A percentile compares a stretch with the other conserved stretches of the same genome.
These are phyloP conservation scores for Jacana jacana DNA, from an alignment of 2,113 vertebrate genomes.

Conservation along the genomic window DNA sequence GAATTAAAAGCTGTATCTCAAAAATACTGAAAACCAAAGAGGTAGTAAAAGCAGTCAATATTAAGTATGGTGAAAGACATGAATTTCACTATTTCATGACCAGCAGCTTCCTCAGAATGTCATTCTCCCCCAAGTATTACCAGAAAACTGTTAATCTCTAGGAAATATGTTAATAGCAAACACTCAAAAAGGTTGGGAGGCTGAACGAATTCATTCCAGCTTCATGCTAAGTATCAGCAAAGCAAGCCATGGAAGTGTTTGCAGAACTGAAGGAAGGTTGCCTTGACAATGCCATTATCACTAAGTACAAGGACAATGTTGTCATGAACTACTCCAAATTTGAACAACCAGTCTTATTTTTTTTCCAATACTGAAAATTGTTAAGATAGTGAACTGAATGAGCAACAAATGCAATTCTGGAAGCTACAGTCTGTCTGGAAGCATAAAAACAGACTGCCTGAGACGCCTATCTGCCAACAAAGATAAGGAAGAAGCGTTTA, in stretches of 20 bases:
- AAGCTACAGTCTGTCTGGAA: neutral
- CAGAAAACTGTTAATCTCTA: neutral
- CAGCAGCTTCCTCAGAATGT: neutral
- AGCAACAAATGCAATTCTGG: neutral
- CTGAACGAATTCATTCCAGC: neutral
- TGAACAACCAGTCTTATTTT: neutral
- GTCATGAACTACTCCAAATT: neutral
- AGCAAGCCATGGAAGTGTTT: neutral
- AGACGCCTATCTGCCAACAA: neutral
- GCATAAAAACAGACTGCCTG: neutral
- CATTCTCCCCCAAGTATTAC: neutral
- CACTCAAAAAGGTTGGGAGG: neutral
- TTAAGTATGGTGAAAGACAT: neutral
- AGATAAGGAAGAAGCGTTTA: neutral
- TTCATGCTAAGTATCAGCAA: neutral
- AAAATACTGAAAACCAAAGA: neutral
- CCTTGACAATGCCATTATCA: neutral
- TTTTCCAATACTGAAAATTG: neutral
- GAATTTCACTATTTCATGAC: neutral
- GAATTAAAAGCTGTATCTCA: neutral
- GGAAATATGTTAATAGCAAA: neutral
- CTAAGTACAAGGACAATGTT: neutral
- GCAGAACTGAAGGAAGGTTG: neutral
- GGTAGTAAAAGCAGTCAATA: neutral
- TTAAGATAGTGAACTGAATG: neutral